Evolutionary conservation across 2,888 invertebrate species (phyloP).

Genomic region (Nezara viridula): DNA sequence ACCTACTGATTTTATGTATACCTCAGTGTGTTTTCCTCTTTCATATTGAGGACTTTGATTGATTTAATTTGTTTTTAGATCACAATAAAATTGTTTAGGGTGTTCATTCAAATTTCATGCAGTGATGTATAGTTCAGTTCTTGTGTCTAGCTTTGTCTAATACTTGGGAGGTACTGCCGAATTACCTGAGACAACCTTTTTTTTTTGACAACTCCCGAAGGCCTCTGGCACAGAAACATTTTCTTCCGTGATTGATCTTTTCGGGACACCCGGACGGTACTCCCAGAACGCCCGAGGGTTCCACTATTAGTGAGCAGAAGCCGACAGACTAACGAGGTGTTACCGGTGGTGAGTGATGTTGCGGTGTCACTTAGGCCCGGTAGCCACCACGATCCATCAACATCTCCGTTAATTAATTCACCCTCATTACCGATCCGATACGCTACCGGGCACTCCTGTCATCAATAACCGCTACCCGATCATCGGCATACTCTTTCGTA

Average conservation of each 20-base stretch:
- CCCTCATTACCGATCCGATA: conserved; percentile 51
- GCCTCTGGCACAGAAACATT: neutral
- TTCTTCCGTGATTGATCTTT: neutral
- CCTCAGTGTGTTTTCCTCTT: neutral
- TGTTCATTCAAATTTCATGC: neutral
- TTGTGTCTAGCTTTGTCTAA: neutral
- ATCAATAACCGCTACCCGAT: conserved; percentile 49
- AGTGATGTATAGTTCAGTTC: too few relatives aligned
- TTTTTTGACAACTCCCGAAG: neutral
- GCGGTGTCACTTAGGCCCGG: conserved; percentile 34
- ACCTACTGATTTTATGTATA: neutral
- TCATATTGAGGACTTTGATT: too few relatives aligned
- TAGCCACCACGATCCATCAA: conserved; percentile 33
- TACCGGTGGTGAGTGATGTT: neutral
- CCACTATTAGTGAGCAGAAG: conserved; percentile 6
- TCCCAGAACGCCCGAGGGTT: neutral
- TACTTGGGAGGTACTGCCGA: neutral
- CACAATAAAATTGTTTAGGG: neutral
- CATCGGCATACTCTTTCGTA: conserved; percentile 11
- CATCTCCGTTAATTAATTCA: conserved; percentile 26
- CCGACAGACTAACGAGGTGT: conserved; percentile 46
- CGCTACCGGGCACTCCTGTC: conserved; percentile 52
- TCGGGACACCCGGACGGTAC: neutral
- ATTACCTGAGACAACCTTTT: neutral
- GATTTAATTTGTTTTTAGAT: too few relatives aligned